phyloP scores from a whole-genome alignment of 1,140 invertebrate species.

The Bombus superbus region DNA sequence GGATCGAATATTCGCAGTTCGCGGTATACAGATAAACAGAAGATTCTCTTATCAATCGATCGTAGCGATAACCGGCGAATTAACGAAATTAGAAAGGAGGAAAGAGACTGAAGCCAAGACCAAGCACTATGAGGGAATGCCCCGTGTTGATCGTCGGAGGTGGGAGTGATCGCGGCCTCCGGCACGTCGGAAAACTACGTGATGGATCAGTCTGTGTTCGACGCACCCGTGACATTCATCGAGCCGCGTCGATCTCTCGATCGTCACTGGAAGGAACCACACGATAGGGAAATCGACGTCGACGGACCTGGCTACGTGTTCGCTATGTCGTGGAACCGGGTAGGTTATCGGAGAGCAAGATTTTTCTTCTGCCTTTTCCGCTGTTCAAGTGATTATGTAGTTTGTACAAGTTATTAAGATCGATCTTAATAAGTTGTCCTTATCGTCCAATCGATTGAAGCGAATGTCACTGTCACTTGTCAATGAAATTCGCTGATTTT shows the following conservation, averaged over 20 bases:
- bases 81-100: constrained; percentile 25
- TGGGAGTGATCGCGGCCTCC: constrained; percentile 54
- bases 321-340: constrained; percentile 41
- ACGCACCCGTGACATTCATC: constrained; percentile 50
- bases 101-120: background rate
- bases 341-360: constrained; percentile 30
- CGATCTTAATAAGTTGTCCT: too few species aligned
- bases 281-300: background rate
- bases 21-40: background rate
- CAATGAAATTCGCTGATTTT: background rate
- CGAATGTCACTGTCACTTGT: too few species aligned
- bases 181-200: constrained; percentile 43
- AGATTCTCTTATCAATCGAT: background rate
- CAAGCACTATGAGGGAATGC: constrained; percentile 27
- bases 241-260: constrained; percentile 34
- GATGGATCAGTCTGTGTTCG: constrained; percentile 59
- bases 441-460: background rate
- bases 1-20: background rate
- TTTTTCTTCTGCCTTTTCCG: background rate
- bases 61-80: background rate
- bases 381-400: background rate
- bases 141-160: constrained; percentile 47
- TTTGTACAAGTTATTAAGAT: background rate
- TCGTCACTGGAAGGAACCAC: background rate
- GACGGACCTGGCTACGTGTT: background rate